These are phyloP conservation scores for Helarctos malayanus DNA, from an alignment of 2,797 vertebrate species.

Conservation along the genomic window DNA sequence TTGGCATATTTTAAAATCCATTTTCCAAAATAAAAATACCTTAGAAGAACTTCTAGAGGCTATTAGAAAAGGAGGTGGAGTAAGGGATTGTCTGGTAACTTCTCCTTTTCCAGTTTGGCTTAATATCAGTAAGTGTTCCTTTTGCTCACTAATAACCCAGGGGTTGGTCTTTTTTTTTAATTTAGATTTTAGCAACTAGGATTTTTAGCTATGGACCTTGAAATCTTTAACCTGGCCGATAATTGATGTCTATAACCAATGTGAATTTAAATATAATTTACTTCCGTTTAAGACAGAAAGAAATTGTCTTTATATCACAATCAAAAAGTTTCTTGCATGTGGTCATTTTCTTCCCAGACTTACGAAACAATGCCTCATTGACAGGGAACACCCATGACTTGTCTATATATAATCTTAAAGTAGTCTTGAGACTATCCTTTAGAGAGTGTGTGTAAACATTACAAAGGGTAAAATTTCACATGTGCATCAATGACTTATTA, in stretches of 20 bases:
- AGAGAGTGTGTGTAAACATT: slow-evolving; percentile 54
- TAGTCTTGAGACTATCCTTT: slow-evolving; percentile 63
- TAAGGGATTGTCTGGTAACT: slow-evolving; percentile 9
- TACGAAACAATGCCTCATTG: slow-evolving; percentile 67
- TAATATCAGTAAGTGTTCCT: slow-evolving; percentile 27
- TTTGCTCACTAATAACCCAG: slow-evolving; percentile 59
- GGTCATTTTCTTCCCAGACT: slow-evolving; percentile 69
- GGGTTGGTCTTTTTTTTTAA: slow-evolving; percentile 18
- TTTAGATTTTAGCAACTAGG: slow-evolving; percentile 48
- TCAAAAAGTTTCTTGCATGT: slow-evolving; percentile 46
- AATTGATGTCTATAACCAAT: slow-evolving; percentile 54
- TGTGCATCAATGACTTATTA: slow-evolving; percentile 48
- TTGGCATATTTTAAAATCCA: slow-evolving; percentile 50
- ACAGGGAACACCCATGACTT: slow-evolving; percentile 69
- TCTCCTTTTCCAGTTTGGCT: slow-evolving; percentile 46
- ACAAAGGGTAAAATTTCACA: slow-evolving; percentile 66
- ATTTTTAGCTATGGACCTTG: slow-evolving; percentile 57
- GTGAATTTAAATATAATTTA: slow-evolving; percentile 56
- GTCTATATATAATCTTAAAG: slow-evolving; percentile 74
- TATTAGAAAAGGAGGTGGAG: slow-evolving; percentile 41
- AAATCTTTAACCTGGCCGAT: slow-evolving; percentile 56
- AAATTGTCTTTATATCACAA: slow-evolving; percentile 42
- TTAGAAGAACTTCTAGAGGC: slow-evolving; percentile 50
- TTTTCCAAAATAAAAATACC: slow-evolving; percentile 62
- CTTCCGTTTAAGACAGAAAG: slow-evolving; percentile 66